phyloP scores from a whole-genome alignment of 2,888 invertebrate species.

The Xanthorhoe spadicearia region DNA sequence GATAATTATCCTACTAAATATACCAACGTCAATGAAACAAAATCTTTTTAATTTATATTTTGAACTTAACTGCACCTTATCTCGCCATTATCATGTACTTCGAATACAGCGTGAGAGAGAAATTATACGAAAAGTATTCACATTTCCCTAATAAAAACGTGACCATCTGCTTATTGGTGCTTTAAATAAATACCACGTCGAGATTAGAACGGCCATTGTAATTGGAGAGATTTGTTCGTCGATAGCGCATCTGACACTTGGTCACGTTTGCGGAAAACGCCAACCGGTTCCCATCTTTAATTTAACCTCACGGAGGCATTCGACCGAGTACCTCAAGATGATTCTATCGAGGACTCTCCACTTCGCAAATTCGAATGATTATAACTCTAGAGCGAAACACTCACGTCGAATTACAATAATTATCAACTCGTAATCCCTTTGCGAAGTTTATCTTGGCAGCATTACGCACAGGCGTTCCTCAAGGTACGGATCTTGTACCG shows the following conservation, averaged over 20 bases:
- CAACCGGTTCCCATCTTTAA: slow-evolving; percentile 50
- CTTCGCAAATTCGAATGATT: slow-evolving; percentile 46
- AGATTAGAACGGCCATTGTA: slow-evolving; percentile 48
- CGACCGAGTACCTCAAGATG: slow-evolving; percentile 45
- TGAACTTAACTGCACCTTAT: slow-evolving; percentile 16
- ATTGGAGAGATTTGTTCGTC: slow-evolving; percentile 52
- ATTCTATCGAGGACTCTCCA: slow-evolving; percentile 48
- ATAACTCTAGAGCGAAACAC: slow-evolving; percentile 28
- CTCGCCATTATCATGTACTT: slow-evolving; percentile 12
- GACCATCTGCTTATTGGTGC: slow-evolving; percentile 46
- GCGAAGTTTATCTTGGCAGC: slow-evolving; percentile 46
- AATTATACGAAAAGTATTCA: slow-evolving; percentile 34
- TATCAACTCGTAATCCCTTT: slow-evolving; percentile 48
- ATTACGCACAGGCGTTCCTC: slow-evolving; percentile 44
- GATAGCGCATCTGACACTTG: slow-evolving; percentile 51
- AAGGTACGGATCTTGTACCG: slow-evolving; percentile 49
- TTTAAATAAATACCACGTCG: slow-evolving; percentile 46
- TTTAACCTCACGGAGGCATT: slow-evolving; percentile 50
- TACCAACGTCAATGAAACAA: not conserved
- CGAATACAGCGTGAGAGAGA: slow-evolving; percentile 6
- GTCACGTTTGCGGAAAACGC: slow-evolving; percentile 53
- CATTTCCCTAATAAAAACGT: slow-evolving; percentile 45
- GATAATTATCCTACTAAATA: not conserved
- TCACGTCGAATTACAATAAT: slow-evolving; percentile 30
- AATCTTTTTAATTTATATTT: too few species aligned